Conservation (phyloP, 2,113 vertebrate genomes). For the Phaethornis superciliosus region DNA sequence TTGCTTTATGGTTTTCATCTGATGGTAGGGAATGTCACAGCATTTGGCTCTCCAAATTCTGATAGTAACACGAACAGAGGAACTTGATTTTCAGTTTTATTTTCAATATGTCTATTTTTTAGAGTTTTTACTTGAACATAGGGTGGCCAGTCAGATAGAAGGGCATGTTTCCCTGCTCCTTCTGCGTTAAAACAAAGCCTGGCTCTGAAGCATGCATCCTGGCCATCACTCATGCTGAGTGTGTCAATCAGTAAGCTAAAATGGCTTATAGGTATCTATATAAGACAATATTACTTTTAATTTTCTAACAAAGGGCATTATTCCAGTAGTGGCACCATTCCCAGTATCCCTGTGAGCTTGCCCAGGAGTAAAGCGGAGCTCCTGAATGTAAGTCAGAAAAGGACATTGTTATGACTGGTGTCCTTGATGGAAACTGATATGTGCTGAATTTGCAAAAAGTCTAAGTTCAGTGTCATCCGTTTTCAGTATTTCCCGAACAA, state of each 20-base stretch:
- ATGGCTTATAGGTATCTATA: background rate
- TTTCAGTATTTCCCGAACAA: conserved; percentile 85
- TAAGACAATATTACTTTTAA: background rate
- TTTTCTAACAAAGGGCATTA: background rate
- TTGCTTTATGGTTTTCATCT: background rate
- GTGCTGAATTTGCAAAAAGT: conserved; percentile 81
- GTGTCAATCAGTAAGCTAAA: background rate
- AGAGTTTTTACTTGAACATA: background rate
- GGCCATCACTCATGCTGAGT: background rate
- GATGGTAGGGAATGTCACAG: background rate
- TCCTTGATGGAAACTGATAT: conserved; percentile 76
- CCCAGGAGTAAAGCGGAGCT: background rate
- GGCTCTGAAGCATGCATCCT: background rate
- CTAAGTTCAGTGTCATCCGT: conserved; percentile 76
- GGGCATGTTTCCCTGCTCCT: background rate
- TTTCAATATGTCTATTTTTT: background rate
- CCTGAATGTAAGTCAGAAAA: conserved; percentile 65
- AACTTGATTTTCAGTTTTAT: background rate
- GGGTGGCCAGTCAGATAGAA: background rate
- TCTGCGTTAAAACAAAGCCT: background rate
- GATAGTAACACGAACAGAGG: background rate
- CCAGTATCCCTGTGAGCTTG: background rate
- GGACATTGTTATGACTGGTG: conserved; percentile 49
- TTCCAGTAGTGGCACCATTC: background rate
- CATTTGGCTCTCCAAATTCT: background rate